These are phyloP conservation scores for Drosophila hamatofila DNA, from an alignment of 2,888 invertebrate genomes.

Conservation along the genomic window DNA sequence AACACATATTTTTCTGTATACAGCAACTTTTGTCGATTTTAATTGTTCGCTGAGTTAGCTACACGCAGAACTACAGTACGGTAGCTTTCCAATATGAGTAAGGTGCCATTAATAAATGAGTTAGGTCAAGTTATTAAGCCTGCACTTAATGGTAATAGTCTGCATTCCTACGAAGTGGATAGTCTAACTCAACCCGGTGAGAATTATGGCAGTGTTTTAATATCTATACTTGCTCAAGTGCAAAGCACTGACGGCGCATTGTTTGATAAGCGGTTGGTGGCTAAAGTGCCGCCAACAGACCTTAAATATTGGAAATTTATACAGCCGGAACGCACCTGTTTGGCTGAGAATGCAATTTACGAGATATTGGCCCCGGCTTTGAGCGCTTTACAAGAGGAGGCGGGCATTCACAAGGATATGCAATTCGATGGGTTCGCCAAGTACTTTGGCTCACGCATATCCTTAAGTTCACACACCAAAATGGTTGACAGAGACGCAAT, in stretches of 20 bases:
- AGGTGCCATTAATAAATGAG: slow-evolving; percentile 44
- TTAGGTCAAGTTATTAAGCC: slow-evolving; percentile 44
- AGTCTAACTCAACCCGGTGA: slow-evolving; percentile 64
- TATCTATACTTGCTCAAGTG: slow-evolving; percentile 51
- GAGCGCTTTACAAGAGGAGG: slow-evolving; percentile 40
- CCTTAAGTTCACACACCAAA: slow-evolving; percentile 21
- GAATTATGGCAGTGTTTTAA: slow-evolving; percentile 63
- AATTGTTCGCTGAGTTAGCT: slow-evolving; percentile 2
- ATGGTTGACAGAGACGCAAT: slow-evolving; percentile 61
- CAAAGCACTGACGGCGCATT: slow-evolving; percentile 13
- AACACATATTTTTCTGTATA: neutral
- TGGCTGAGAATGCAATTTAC: slow-evolving; percentile 64
- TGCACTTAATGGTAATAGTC: slow-evolving; percentile 23
- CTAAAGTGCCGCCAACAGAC: slow-evolving; percentile 62
- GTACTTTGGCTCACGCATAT: slow-evolving; percentile 61
- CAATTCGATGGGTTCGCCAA: slow-evolving; percentile 59
- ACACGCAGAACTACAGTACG: neutral
- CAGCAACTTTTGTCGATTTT: neutral
- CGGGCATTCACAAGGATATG: slow-evolving; percentile 19
- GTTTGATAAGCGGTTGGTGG: slow-evolving; percentile 43
- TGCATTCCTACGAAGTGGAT: slow-evolving; percentile 30
- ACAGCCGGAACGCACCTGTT: slow-evolving; percentile 65
- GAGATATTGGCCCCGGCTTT: slow-evolving; percentile 52
- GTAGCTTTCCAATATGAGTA: slow-evolving; percentile 15
- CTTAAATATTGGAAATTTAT: slow-evolving; percentile 63